Evolutionary conservation across 2,797 vertebrate species (phyloP), one percentile per base, ranked within the genome.

Genomic region (Hephaestus fuliginosus): DNA sequence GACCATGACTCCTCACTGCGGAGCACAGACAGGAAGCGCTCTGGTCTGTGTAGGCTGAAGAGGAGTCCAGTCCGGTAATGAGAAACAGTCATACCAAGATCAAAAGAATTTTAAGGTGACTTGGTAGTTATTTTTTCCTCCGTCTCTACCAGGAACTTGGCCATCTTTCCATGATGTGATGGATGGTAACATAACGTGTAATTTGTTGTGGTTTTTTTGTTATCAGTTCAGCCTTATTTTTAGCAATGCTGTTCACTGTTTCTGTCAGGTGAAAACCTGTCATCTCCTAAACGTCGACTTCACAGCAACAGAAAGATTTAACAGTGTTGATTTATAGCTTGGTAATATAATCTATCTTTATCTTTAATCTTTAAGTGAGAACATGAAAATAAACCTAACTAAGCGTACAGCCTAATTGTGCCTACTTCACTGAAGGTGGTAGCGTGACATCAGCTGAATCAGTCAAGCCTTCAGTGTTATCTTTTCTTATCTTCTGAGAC

Each of bases 1-100:
- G 52, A 12, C 1, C 17, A 61, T 76, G 63, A 76, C 78, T 82
- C 48, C 10, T 83, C 30, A 10, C 66, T 48, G 65, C 7, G n/a
- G 48, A 64, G 78, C 36, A 4, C 53, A 60, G 66, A 84, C 64
- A 67, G 89, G 87, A 93, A 89, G 81, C 76, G 52, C 18, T 74
- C 0, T 0, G 5, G 70, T 81, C 76, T 61, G 70, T 51, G 67
- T 39, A 55, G 74, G 69, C 46, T 52, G 55, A 1, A 39, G 78
- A 77, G 72, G 65, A 83, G 73, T 60, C 15, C 3, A 46, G 22
- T 57, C 39, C 44, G 55, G 36, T 84, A 74, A 86, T 83, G 74
- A 85, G 74, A n/a, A 86, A 74, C 72, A 81, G 80, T 75, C 79
- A 58, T 20, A 61, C 5, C n/a, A 63, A 61, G 64, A 28, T 81